These are phyloP conservation scores for Mohoua ochrocephala DNA, from an alignment of 2,113 vertebrate genomes.

Conservation along the genomic window DNA sequence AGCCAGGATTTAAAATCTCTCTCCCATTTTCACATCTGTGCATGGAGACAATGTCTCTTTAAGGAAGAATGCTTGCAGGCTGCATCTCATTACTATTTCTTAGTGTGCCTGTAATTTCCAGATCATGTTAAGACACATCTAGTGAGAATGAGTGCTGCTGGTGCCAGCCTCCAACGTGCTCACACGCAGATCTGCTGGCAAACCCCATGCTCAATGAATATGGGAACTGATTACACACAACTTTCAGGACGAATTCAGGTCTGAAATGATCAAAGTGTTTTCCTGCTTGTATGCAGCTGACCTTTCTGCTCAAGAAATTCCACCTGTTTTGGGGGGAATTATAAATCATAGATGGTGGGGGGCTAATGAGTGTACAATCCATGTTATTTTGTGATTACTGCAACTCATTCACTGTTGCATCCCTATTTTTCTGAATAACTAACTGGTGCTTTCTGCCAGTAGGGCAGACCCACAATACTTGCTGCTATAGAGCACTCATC, in stretches of 20 bases:
- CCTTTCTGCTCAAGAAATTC: neutral
- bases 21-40: neutral
- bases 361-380: fast-evolving
- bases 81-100: neutral
- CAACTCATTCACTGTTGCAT: neutral
- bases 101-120: neutral
- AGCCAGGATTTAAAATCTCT: neutral
- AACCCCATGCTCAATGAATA: neutral
- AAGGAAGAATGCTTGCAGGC: neutral
- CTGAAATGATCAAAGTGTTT: neutral
- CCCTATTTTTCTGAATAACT: neutral
- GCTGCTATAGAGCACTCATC: neutral
- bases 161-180: neutral
- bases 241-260: neutral
- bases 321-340: neutral
- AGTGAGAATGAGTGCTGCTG: neutral
- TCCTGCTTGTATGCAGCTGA: neutral
- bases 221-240: neutral
- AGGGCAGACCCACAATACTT: neutral
- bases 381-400: neutral
- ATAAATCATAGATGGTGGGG: neutral
- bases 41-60: neutral
- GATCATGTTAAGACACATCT: neutral
- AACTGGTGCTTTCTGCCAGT: neutral
- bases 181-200: neutral